These are phyloP conservation scores for Aleiodes alternator DNA, from an alignment of 2,888 invertebrate genomes.

Conservation along the genomic window DNA sequence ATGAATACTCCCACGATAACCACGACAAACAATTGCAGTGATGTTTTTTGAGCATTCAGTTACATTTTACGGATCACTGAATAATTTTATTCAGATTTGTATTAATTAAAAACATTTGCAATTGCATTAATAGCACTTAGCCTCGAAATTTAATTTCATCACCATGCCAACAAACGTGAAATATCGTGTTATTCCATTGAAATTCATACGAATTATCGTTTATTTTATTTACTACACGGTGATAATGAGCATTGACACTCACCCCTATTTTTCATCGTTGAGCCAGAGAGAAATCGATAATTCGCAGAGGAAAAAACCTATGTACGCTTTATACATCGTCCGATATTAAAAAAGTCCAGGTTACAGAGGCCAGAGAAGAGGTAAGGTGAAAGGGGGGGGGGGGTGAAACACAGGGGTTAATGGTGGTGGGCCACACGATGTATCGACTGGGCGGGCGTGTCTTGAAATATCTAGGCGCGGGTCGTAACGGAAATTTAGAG, in stretches of 20 bases:
- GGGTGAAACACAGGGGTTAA: slow-evolving; percentile 11
- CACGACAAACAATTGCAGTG: neutral
- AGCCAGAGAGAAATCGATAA: no score
- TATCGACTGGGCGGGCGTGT: slow-evolving; percentile 52
- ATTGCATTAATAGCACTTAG: slow-evolving; percentile 38
- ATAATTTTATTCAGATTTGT: slow-evolving; percentile 60
- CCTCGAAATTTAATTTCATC: no score
- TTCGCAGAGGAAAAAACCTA: slow-evolving; percentile 36
- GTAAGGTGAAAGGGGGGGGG: neutral
- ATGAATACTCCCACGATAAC: no score
- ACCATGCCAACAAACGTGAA: no score
- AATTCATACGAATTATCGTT: no score
- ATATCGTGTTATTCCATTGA: no score
- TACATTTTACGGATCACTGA: slow-evolving; percentile 57
- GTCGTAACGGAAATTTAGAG: slow-evolving; percentile 67
- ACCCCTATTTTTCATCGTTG: no score
- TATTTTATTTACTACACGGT: no score
- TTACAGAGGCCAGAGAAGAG: neutral
- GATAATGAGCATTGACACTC: no score
- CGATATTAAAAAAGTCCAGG: neutral
- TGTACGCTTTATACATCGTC: neutral
- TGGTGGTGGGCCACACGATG: slow-evolving; percentile 49
- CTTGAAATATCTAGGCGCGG: slow-evolving; percentile 64
- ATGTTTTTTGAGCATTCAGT: slow-evolving; percentile 48
- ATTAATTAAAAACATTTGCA: slow-evolving; percentile 62